Evolutionary conservation across 2,797 vertebrate genomes (phyloP).

Genomic region (Pogonophryne albipinna): DNA sequence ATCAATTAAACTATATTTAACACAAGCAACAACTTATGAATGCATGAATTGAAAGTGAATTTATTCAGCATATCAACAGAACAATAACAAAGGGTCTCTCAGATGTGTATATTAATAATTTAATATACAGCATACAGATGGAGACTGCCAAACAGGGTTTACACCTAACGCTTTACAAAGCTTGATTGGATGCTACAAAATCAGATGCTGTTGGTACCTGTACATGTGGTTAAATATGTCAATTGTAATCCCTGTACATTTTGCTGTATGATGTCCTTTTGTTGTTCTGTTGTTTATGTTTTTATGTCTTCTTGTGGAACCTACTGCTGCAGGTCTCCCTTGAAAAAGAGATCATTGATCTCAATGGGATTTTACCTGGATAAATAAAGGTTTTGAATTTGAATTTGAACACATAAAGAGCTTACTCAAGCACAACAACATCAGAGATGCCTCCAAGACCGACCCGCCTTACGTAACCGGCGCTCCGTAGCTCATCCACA

Average conservation of each 20-base stretch:
- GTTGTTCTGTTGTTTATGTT: no score
- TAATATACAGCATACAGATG: background rate
- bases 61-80: background rate
- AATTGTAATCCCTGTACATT: no score
- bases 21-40: background rate
- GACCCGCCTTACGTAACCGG: conserved; percentile 70
- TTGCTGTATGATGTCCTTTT: no score
- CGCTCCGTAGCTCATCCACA: conserved; percentile 66
- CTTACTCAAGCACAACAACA: conserved; percentile 65
- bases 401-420: conserved; percentile 50
- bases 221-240: no score
- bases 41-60: background rate
- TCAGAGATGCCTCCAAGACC: conserved; percentile 73
- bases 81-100: background rate
- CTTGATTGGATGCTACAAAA: no score
- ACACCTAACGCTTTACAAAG: no score
- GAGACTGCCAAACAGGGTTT: conserved; percentile 17
- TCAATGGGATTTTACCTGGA: no score
- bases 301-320: no score
- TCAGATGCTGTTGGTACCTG: no score
- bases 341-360: no score
- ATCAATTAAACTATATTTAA: background rate
- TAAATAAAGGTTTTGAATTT: no score
- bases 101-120: background rate
- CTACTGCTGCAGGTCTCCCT: no score